Evolutionary conservation across 1,140 invertebrate species (phyloP), one percentile per base, ranked within the genome.

Genomic region (Chelonus insularis): DNA sequence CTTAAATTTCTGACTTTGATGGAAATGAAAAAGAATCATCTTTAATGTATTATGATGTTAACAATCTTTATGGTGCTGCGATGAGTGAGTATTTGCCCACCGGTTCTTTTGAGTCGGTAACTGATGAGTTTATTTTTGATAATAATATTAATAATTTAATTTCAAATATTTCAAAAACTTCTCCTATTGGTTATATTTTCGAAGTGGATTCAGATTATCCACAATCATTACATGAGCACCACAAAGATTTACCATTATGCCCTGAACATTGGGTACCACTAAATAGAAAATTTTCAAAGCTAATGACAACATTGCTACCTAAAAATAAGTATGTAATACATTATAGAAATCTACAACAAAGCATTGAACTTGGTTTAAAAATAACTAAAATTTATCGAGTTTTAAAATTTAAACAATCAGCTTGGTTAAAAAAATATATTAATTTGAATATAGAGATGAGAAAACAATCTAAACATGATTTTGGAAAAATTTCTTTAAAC

Each of bases 181-280:
- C 70, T 47, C 16, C 67, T 14, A 66, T 58, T 39, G 84, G 85
- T 1, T 86, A 80, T 62, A 81, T 86, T 48, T 67, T 87, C 29
- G 84, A 87, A 37, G 58, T 64, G 4, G 63, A 61, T 34, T 11
- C 61, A 4, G 58, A 64, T 23, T 61, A 64, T 48, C 74, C 74
- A 41, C 65, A 67, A 29, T 2, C 73, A 9, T 41, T 85, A 14
- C 86, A 86, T 72, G 73, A 86, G 63, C 5, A 12, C 1, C 83
- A 86, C 71, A 79, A 74, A 60, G 78, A 84, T 64, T 81, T 84
- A 32, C 84, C 83, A 20, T 78, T 84, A 62, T 78, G 77, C 60
- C 68, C 79, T 7, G 76, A 83, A 66, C 72, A 74, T 23, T 36
- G 50, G 18, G 32, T 47, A 37, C 68, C 64, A 50, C 59, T 54